phyloP scores from a whole-genome alignment of 2,113 vertebrate genomes.

The Onychorhynchus coronatus region DNA sequence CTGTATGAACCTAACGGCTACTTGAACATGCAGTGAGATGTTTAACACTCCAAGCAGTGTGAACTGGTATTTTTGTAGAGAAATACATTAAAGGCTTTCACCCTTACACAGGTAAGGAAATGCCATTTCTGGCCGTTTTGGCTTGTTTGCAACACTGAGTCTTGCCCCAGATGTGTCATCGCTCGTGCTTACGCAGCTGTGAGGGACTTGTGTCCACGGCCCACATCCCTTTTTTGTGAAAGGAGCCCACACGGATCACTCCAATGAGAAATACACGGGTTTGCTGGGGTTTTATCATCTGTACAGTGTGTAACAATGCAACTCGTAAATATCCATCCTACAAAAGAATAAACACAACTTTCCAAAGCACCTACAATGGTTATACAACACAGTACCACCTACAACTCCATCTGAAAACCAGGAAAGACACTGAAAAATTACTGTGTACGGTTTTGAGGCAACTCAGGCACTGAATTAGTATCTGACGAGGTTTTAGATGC shows the following conservation, averaged over 20 bases:
- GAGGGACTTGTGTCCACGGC: background rate
- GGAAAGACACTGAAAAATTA: background rate
- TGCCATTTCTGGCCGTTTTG: conserved; percentile 39
- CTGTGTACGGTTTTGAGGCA: conserved; percentile 33
- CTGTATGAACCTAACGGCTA: background rate
- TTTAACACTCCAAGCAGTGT: conserved; percentile 13
- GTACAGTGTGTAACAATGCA: conserved; percentile 21
- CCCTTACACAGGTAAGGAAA: conserved; percentile 52
- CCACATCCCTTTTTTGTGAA: background rate
- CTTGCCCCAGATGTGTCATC: background rate
- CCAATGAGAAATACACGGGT: background rate
- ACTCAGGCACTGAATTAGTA: conserved; percentile 45
- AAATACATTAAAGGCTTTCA: conserved; percentile 34
- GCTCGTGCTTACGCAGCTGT: background rate
- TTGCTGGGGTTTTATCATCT: background rate
- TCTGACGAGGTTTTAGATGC: background rate
- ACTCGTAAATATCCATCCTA: conserved; percentile 35
- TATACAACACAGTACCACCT: background rate
- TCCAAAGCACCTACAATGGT: background rate
- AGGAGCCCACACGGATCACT: background rate
- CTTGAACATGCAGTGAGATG: background rate
- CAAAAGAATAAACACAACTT: conserved; percentile 50
- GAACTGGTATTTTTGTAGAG: conserved; percentile 22
- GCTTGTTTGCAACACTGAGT: conserved; percentile 25
- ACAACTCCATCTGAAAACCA: background rate